Conservation (phyloP, 2,888 invertebrate genomes). For the Hydroisotoma schaefferi region DNA sequence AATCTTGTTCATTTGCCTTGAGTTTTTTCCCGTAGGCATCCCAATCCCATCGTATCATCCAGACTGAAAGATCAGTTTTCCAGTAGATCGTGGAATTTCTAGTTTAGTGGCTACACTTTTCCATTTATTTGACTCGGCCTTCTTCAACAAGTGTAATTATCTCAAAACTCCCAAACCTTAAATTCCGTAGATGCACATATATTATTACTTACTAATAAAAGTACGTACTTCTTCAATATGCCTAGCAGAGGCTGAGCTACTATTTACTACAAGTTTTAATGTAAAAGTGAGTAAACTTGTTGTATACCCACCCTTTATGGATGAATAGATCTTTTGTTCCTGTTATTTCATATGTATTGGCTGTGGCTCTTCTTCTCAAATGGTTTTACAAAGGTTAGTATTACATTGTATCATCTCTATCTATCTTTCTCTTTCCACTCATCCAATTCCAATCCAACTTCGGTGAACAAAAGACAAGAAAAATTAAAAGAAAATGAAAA, state of each 20-base stretch:
- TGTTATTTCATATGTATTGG: slow-evolving; percentile 29
- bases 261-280: too few species aligned
- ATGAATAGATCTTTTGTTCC: slow-evolving; percentile 46
- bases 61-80: slow-evolving; percentile 16
- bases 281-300: slow-evolving; percentile 38
- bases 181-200: slow-evolving; percentile 32
- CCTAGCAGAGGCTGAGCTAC: too few species aligned
- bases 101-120: slow-evolving; percentile 40
- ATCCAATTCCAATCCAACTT: slow-evolving; percentile 7
- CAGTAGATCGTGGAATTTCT: slow-evolving; percentile 32
- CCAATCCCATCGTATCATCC: too few species aligned
- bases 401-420: neutral
- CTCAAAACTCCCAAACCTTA: slow-evolving; percentile 39
- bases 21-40: slow-evolving; percentile 12
- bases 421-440: neutral
- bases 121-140: slow-evolving; percentile 35
- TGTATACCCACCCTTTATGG: slow-evolving; percentile 45
- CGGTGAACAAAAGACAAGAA: slow-evolving; percentile 11
- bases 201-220: too few species aligned
- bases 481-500: slow-evolving; percentile 18
- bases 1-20: slow-evolving; percentile 18
- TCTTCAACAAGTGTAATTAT: slow-evolving; percentile 46
- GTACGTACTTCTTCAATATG: too few species aligned
- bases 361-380: slow-evolving; percentile 27
- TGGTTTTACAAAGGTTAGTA: slow-evolving; percentile 1